Percentiles rank a stretch among this genome's conserved stretches.
Evolutionary conservation across 2,797 vertebrate genomes (phyloP).

Genomic region (Acanthopagrus latus): DNA sequence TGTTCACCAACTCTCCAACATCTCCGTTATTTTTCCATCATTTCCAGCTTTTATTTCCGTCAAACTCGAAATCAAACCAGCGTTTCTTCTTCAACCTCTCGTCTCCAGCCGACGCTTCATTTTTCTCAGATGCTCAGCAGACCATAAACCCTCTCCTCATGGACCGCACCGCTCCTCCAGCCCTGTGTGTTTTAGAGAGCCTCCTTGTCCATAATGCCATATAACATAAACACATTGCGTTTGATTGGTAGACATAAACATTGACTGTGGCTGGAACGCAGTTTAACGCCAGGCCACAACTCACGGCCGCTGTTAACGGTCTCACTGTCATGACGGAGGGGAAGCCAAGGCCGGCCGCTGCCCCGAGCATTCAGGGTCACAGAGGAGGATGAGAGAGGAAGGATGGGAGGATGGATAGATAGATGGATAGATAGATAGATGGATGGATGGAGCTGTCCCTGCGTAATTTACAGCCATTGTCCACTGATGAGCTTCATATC

Average conservation of each 20-base stretch:
- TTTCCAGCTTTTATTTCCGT: not conserved
- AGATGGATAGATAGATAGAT: fast-evolving
- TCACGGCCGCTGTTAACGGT: slow-evolving; percentile 76
- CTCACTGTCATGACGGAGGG: slow-evolving; percentile 54
- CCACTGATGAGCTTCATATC: not conserved
- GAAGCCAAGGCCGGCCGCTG: slow-evolving; percentile 72
- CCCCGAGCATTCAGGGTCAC: slow-evolving; percentile 49
- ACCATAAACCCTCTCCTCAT: slow-evolving; percentile 60
- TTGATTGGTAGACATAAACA: slow-evolving; percentile 87
- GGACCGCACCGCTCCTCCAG: slow-evolving; percentile 44
- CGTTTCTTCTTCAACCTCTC: slow-evolving; percentile 26
- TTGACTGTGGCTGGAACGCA: slow-evolving; percentile 79
- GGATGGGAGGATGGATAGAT: not conserved
- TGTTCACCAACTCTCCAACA: not conserved
- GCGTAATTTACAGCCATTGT: not conserved
- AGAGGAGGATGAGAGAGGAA: slow-evolving; percentile 22
- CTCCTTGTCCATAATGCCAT: slow-evolving; percentile 82
- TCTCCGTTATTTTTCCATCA: not conserved
- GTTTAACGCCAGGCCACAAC: slow-evolving; percentile 83
- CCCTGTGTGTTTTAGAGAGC: slow-evolving; percentile 72
- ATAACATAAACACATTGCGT: slow-evolving; percentile 86
- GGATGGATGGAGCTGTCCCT: not conserved
- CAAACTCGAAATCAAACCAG: slow-evolving; percentile 25
- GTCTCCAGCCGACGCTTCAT: slow-evolving; percentile 38
- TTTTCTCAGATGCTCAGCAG: slow-evolving; percentile 52